These are phyloP conservation scores for Eilema sororculum DNA, from an alignment of 2,888 invertebrate genomes.

Conservation along the genomic window DNA sequence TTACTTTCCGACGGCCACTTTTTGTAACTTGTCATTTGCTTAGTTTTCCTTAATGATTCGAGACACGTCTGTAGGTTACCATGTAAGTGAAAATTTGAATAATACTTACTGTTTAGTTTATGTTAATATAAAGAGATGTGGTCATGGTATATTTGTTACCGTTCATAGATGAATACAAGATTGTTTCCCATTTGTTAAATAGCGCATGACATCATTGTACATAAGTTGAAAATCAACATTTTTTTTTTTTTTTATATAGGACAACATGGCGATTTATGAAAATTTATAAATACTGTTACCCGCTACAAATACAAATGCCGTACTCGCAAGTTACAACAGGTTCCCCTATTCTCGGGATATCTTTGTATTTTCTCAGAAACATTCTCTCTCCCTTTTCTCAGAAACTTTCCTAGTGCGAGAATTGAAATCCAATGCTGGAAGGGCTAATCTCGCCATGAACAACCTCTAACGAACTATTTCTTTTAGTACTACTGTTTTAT, in stretches of 20 bases:
- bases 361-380: not conserved
- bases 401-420: not conserved
- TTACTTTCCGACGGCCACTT: conserved; percentile 35
- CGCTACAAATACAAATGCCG: too few relatives aligned
- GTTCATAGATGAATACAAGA: not conserved
- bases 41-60: conserved; percentile 28
- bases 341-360: too few relatives aligned
- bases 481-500: conserved; percentile 29
- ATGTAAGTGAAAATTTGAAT: conserved; percentile 7
- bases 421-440: not conserved
- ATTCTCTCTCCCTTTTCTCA: too few relatives aligned
- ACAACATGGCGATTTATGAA: not conserved
- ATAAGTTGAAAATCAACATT: too few relatives aligned
- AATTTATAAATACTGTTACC: not conserved
- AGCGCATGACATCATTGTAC: too few relatives aligned
- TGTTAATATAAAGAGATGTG: not conserved
- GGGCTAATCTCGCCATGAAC: not conserved
- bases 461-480: not conserved
- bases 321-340: too few relatives aligned
- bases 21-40: conserved; percentile 31
- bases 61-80: not conserved
- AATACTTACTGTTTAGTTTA: not conserved
- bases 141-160: too few relatives aligned
- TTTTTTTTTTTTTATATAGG: too few relatives aligned
- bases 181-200: not conserved